These are phyloP conservation scores for Geophilus truncorum DNA, from an alignment of 2,888 invertebrate species.

Conservation along the genomic window DNA sequence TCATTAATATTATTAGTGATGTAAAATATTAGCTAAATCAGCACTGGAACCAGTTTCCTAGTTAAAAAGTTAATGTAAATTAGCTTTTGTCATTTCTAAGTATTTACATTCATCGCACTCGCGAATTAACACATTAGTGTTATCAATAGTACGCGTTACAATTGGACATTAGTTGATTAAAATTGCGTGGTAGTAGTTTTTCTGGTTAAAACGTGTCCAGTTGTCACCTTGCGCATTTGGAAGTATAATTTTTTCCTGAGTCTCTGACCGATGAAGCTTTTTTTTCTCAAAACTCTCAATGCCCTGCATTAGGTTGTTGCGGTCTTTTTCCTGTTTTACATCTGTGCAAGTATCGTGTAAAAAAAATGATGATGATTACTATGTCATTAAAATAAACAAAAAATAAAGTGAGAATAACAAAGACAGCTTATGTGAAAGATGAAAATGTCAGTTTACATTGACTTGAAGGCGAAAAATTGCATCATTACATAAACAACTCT, in stretches of 20 bases:
- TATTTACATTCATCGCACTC: background rate
- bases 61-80: background rate
- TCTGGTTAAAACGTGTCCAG: too few species aligned
- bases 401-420: background rate
- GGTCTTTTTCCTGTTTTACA: constrained; percentile 41
- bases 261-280: constrained; percentile 35
- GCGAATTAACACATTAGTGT: background rate
- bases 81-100: background rate
- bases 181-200: background rate
- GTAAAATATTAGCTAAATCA: background rate
- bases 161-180: background rate
- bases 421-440: background rate
- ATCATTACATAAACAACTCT: background rate
- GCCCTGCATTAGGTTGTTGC: constrained; percentile 41
- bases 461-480: background rate
- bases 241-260: constrained; percentile 41
- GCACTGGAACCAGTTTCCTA: background rate
- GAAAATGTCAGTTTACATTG: background rate
- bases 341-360: constrained; percentile 36
- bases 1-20: background rate
- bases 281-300: constrained; percentile 40
- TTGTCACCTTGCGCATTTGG: constrained; percentile 41
- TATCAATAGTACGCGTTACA: background rate
- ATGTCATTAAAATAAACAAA: background rate
- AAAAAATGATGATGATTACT: background rate